Conservation (phyloP, 2,113 vertebrate species). For the Oncorhynchus tshawytscha region DNA sequence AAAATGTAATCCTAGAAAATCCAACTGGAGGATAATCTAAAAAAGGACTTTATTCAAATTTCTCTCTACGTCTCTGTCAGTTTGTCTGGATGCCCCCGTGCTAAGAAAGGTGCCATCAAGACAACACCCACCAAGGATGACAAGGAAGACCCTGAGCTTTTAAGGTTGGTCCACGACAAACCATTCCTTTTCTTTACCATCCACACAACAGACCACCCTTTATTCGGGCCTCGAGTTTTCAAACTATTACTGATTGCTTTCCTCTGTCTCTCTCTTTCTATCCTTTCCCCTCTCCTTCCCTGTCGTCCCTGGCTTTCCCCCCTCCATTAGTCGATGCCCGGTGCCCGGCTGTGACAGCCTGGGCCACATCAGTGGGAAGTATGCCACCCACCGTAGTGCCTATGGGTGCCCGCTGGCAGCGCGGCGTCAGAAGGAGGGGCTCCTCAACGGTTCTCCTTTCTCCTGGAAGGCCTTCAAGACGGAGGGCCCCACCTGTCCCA, state of each 20-base stretch:
- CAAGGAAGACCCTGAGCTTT: constrained; percentile 94
- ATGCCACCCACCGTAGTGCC: constrained; percentile 94
- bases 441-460: constrained; percentile 88
- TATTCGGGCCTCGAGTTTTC: too few relatives aligned
- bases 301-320: background rate
- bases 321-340: constrained; percentile 79
- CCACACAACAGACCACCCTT: background rate
- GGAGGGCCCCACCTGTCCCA: constrained; percentile 91
- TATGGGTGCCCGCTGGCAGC: constrained; percentile 93
- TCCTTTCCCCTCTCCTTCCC: background rate
- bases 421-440: constrained; percentile 92
- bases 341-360: constrained; percentile 96
- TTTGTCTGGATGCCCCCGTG: constrained; percentile 96
- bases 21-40: background rate
- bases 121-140: constrained; percentile 92
- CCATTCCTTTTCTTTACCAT: background rate
- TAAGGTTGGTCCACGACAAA: constrained; percentile 78
- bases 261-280: background rate
- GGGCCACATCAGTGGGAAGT: constrained; percentile 97
- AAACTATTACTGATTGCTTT: too few relatives aligned
- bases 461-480: constrained; percentile 96
- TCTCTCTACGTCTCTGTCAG: constrained; percentile 63
- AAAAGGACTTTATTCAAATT: background rate
- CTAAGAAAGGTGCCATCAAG: constrained; percentile 96
- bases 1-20: background rate